Evolutionary conservation across 2,113 vertebrate species (phyloP).

Genomic region (Zonotrichia leucophrys): DNA sequence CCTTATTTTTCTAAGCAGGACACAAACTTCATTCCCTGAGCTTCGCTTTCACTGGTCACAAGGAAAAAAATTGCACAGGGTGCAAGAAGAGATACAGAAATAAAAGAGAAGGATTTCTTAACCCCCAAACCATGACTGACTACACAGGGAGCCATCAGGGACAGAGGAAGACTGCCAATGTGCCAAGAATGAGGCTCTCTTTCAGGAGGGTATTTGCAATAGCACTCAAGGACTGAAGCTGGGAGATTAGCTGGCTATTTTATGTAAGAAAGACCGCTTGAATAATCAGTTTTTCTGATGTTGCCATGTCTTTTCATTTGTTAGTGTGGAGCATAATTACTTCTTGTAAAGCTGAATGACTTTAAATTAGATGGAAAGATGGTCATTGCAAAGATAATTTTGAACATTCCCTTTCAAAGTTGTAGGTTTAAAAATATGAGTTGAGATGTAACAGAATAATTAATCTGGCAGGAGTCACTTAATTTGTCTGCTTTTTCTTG

Average conservation of each 20-base stretch:
- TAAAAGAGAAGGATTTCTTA: background rate
- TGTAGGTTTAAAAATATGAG: constrained; percentile 12
- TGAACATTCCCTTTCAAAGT: constrained; percentile 8
- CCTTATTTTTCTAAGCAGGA: background rate
- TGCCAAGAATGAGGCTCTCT: background rate
- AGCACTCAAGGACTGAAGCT: background rate
- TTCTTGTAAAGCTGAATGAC: constrained; percentile 43
- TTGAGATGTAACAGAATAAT: constrained; percentile 17
- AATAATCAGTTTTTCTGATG: constrained; percentile 58
- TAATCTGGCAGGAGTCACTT: constrained; percentile 23
- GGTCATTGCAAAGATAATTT: constrained; percentile 7
- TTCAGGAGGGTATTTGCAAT: background rate
- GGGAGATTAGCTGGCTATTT: constrained; percentile 28
- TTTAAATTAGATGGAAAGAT: constrained; percentile 49
- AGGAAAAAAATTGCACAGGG: background rate
- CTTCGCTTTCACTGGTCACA: background rate
- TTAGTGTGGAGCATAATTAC: constrained; percentile 28
- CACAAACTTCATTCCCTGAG: background rate
- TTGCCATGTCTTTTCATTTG: constrained; percentile 34
- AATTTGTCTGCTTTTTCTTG: background rate
- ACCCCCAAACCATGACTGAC: background rate
- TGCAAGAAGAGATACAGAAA: background rate
- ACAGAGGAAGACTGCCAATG: background rate
- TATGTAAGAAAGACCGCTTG: constrained; percentile 1
- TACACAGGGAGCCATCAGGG: background rate